Evolutionary conservation across 2,113 vertebrate species (phyloP), one percentile per base, ranked within the genome.

Genomic region (Origma solitaria): DNA sequence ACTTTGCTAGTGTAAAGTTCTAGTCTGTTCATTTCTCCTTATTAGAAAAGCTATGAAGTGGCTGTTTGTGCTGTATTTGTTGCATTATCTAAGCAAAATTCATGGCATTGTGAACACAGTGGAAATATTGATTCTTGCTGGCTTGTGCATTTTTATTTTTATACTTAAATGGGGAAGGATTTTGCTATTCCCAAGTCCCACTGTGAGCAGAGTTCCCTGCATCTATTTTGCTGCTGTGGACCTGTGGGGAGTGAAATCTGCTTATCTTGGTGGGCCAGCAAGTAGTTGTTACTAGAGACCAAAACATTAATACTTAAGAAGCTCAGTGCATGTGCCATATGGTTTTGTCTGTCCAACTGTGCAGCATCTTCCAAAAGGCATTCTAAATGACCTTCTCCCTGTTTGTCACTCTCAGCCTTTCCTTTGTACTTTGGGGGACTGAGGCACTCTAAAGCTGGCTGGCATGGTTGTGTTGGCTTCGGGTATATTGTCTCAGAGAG

Each of bases 211-310:
- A 90, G 33, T 90, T 95, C 69, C 56, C 35, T 92, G 69, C 69
- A 75, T 91, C 57, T 89, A 0, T 95, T 96, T 80, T 82, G 64
- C 91, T 85, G 54, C 56, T 71, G 20, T 81, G 60, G 80, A 80
- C 56, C 91, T 86, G 30, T 49, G 57, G 92, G 89, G 65, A 94
- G 33, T 68, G 53, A 94, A 96, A 92, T 95, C 83, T 95, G 80
- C 90, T 96, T 92, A 93, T 95, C 93, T 61, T 88, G 4, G 44
- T 78, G 28, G 81, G 80, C 80, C 76, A 95, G 88, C 51, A 75
- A 77, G 56, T 60, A 86, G 37, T 66, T 84, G 11, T 75, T 77
- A 33, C 38, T 83, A 20, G 49, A 60, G 23, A 37, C 60, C 40
- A 64, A 56, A 88, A 85, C 38, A 40, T 62, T 65, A 92, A 72